Conservation (phyloP, 2,113 vertebrate species). For the Malurus cyaneus region DNA sequence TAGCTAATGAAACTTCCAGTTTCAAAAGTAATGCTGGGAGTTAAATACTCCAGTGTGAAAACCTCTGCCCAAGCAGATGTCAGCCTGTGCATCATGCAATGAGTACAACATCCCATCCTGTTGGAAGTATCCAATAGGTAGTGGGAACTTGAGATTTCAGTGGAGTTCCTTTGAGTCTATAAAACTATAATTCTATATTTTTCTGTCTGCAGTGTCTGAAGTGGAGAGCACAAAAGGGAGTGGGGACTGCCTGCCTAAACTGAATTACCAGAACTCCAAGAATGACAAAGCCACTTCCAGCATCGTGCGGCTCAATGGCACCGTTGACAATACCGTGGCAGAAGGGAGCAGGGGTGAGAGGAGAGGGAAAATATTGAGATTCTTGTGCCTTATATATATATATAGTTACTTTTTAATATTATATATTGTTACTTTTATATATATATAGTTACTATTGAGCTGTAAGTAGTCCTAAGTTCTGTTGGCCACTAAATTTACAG, state of each 20-base stretch:
- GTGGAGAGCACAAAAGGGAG: slow-evolving; percentile 78
- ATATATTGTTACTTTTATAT: not conserved
- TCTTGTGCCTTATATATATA: not conserved
- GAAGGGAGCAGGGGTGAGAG: slow-evolving; percentile 59
- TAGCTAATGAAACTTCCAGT: not conserved
- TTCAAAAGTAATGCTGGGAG: not conserved
- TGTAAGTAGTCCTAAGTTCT: not conserved
- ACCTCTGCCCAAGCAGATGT: not conserved
- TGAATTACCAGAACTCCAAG: slow-evolving; percentile 59
- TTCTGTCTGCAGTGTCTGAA: slow-evolving; percentile 72
- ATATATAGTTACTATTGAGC: accelerated
- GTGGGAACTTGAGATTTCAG: not conserved
- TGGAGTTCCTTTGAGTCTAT: not conserved
- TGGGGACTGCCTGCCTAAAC: slow-evolving; percentile 73
- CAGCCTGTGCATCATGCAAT: too few species aligned
- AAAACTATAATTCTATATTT: not conserved
- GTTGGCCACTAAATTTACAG: not conserved
- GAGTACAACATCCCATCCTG: too few species aligned
- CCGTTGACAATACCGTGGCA: not conserved
- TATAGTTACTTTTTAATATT: not conserved
- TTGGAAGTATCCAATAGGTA: too few species aligned
- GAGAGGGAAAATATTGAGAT: not conserved
- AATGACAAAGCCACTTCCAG: slow-evolving; percentile 33
- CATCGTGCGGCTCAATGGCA: slow-evolving; percentile 71
- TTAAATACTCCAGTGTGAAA: not conserved